Evolutionary conservation across 2,797 vertebrate species (phyloP).

Genomic region (Morelia viridis): DNA sequence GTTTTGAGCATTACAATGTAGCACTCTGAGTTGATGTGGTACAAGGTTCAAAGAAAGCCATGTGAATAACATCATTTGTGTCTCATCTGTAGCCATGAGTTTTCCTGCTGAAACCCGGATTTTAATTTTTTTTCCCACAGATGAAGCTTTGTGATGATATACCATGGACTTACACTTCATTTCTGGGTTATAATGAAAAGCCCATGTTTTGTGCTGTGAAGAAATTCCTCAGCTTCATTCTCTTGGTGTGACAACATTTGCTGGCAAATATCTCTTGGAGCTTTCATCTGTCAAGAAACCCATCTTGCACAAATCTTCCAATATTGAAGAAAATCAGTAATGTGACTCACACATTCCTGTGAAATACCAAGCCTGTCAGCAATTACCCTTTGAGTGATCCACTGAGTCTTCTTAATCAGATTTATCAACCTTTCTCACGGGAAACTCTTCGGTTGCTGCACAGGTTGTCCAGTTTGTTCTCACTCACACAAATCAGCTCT

Average conservation of each 20-base stretch:
- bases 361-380: no score
- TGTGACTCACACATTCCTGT: no score
- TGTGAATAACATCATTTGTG: not conserved
- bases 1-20: not conserved
- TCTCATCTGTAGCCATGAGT: not conserved
- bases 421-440: not conserved
- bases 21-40: not conserved
- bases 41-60: not conserved
- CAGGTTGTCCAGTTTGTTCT: not conserved
- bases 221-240: not conserved
- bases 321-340: no score
- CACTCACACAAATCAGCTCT: not conserved
- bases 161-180: not conserved
- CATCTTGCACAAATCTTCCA: no score
- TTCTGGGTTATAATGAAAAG: not conserved
- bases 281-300: not conserved
- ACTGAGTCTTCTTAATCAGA: not conserved
- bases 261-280: not conserved
- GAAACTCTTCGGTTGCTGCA: not conserved
- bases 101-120: not conserved
- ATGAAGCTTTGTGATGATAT: not conserved
- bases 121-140: not conserved
- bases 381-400: no score
- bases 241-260: not conserved
- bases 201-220: not conserved